Percentiles rank a stretch among this genome's conserved stretches.
These are phyloP conservation scores for Scomberomorus guttatus DNA, from an alignment of 2,797 vertebrate species.

Conservation along the genomic window DNA sequence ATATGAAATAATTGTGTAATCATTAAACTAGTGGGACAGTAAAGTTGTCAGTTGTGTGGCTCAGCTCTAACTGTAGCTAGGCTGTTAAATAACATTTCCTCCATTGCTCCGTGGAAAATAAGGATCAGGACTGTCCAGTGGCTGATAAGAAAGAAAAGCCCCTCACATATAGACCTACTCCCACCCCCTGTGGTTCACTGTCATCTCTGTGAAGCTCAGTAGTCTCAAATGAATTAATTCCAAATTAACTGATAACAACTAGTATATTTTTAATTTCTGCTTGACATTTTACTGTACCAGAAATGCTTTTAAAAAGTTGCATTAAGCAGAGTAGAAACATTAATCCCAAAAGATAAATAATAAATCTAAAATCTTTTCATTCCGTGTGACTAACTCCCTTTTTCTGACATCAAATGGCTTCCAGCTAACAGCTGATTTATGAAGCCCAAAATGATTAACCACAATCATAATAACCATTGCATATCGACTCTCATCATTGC, in stretches of 20 bases:
- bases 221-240: slow-evolving; percentile 54
- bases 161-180: slow-evolving; percentile 28
- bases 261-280: slow-evolving; percentile 28
- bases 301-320: slow-evolving; percentile 6
- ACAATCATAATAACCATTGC: slow-evolving; percentile 32
- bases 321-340: slow-evolving; percentile 11
- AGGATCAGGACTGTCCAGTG: slow-evolving; percentile 76
- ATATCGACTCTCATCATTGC: slow-evolving; percentile 52
- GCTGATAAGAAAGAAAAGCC: slow-evolving; percentile 76
- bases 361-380: slow-evolving; percentile 14
- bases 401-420: slow-evolving; percentile 21
- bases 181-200: slow-evolving; percentile 53
- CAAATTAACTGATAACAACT: slow-evolving; percentile 63
- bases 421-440: slow-evolving; percentile 50
- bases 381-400: neutral
- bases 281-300: neutral
- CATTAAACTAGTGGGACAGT: slow-evolving; percentile 5
- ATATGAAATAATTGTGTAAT: slow-evolving; percentile 4
- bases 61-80: slow-evolving; percentile 45
- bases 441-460: slow-evolving; percentile 45
- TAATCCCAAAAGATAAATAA: neutral
- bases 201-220: slow-evolving; percentile 42
- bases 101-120: slow-evolving; percentile 70
- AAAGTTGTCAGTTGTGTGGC: slow-evolving; percentile 41
- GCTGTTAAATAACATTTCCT: slow-evolving; percentile 56